Percentiles rank a stretch among this genome's conserved stretches.
phyloP scores from a whole-genome alignment of 1,140 invertebrate genomes.

The Bombus confusus region DNA sequence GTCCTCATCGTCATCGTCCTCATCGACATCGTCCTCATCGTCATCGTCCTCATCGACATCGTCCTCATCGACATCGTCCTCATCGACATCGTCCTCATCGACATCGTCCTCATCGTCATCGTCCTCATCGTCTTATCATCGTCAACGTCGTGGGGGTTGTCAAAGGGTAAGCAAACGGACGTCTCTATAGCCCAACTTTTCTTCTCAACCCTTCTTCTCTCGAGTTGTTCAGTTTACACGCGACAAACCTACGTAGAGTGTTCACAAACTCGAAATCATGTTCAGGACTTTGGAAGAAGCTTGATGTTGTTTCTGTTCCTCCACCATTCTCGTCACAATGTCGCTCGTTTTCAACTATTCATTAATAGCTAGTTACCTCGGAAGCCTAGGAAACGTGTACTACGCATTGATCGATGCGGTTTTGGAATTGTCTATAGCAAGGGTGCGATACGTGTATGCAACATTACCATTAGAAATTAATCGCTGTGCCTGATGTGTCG shows the following conservation, averaged over 20 bases:
- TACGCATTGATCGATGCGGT: too few species aligned
- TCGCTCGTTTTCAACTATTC: neutral
- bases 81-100: neutral
- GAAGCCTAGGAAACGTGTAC: too few species aligned
- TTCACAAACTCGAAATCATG: neutral
- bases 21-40: too few species aligned
- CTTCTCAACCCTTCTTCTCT: neutral
- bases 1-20: too few species aligned
- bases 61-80: neutral
- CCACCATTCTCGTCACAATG: neutral
- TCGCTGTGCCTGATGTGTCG: too few species aligned
- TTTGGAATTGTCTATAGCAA: too few species aligned
- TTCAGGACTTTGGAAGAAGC: neutral
- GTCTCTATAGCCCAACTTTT: neutral
- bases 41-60: neutral
- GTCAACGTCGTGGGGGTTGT: constrained; percentile 2
- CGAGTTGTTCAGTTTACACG: neutral
- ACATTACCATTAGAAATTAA: too few species aligned
- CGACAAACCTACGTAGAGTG: too few species aligned
- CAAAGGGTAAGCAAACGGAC: constrained; percentile 28
- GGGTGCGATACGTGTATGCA: too few species aligned
- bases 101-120: neutral
- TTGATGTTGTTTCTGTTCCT: neutral
- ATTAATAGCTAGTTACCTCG: neutral
- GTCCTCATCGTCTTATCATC: neutral